A percentile compares a stretch with the other conserved stretches of the same genome.
Conservation (phyloP, 2,797 vertebrate species). For the Podarcis lilfordi region DNA sequence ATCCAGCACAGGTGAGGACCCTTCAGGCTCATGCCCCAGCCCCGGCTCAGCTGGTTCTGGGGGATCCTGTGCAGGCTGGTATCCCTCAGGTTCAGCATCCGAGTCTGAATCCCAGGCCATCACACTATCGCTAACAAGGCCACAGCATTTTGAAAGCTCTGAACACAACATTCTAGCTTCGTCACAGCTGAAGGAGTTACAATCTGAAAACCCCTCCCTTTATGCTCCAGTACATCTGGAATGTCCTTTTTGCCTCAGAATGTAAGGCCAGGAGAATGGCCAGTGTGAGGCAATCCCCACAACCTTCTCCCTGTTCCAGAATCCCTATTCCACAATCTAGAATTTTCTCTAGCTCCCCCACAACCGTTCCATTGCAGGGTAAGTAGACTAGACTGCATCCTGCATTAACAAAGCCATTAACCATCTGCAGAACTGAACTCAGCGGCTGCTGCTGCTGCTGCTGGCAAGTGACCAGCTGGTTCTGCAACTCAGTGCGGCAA, state of each 20-base stretch:
- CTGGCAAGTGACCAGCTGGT: constrained; percentile 62
- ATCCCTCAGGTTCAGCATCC: no score
- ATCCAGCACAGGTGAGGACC: no score
- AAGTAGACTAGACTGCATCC: neutral
- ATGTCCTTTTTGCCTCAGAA: neutral
- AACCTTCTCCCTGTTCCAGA: neutral
- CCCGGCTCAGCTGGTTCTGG: no score
- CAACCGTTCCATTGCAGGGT: neutral
- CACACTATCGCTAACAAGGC: neutral
- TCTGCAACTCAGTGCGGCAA: constrained; percentile 43
- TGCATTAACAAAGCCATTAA: fast-evolving
- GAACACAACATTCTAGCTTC: neutral
- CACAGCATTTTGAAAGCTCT: neutral
- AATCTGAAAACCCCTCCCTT: neutral
- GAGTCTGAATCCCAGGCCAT: no score
- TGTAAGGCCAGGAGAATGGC: neutral
- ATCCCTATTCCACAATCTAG: neutral
- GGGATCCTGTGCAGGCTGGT: no score
- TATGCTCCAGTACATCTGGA: neutral
- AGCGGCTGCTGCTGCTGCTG: constrained; percentile 38
- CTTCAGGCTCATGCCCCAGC: no score
- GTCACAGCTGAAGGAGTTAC: neutral
- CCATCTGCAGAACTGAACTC: neutral
- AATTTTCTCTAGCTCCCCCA: neutral
- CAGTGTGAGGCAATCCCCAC: neutral